Conservation (phyloP, 2,888 invertebrate genomes). For the Itoplectis maculator region DNA sequence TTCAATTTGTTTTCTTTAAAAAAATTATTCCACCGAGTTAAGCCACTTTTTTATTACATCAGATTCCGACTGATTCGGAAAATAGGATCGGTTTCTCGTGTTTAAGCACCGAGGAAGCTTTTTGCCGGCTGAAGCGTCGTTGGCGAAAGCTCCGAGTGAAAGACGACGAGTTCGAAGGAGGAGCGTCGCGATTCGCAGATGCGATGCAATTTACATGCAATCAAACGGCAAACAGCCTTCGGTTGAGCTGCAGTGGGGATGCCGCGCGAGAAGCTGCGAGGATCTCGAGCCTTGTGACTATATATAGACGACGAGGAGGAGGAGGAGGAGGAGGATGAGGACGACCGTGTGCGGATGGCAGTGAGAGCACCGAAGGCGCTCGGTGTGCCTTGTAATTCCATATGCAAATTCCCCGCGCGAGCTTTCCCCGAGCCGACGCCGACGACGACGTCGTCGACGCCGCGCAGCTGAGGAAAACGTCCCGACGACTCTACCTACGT, state of each 20-base stretch:
- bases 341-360: slow-evolving; percentile 44
- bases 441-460: slow-evolving; percentile 57
- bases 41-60: too few relatives aligned
- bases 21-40: background rate
- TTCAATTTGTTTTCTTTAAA: too few relatives aligned
- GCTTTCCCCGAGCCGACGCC: slow-evolving; percentile 58
- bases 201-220: slow-evolving; percentile 75
- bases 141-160: slow-evolving; percentile 2
- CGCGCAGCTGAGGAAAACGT: slow-evolving; percentile 36
- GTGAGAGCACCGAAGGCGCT: slow-evolving; percentile 34
- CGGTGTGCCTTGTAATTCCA: slow-evolving; percentile 75
- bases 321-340: too few relatives aligned
- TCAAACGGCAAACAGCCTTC: slow-evolving; percentile 73
- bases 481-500: slow-evolving; percentile 50
- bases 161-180: background rate
- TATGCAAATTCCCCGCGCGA: slow-evolving; percentile 77
- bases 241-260: slow-evolving; percentile 34
- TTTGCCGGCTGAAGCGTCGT: slow-evolving; percentile 6
- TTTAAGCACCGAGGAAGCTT: background rate
- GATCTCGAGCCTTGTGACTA: slow-evolving; percentile 20
- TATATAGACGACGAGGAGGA: slow-evolving; percentile 35
- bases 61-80: slow-evolving; percentile 6
- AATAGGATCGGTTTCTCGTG: slow-evolving; percentile 3
- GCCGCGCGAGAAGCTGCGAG: slow-evolving; percentile 21
- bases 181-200: slow-evolving; percentile 30